Base-by-base conservation (phyloP, 2,113 vertebrate species). In the Centropristis striata region DNA sequence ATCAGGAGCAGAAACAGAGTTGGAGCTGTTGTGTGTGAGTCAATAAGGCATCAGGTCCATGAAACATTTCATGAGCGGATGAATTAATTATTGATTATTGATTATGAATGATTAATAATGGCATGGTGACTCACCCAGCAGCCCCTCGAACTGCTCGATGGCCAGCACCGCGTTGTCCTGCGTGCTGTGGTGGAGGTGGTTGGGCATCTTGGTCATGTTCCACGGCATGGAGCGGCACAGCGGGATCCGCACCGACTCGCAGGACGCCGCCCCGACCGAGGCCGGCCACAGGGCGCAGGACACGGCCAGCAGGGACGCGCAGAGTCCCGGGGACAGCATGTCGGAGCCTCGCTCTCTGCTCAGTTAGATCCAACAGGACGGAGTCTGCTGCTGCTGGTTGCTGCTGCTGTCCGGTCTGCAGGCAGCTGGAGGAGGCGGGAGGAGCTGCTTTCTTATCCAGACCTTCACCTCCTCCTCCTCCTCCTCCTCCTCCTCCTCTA, bases 141-240 rank as follows among this genome's bases (percentile, higher is more conserved):
- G 94, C 44, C 96, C 97, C 55, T 99, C 97, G 83, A 97, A 99
- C 95, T 99, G 98, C 93, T 99, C 98, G 81, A 99, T 98, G 80
- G 98, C 97, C 92, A 99, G 95, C 83, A 99, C 95, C 66, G 98
- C 98, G 94, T 99, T 99, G 83, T 97, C 98, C 95, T 99, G 98
- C 58, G 98, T 99, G 95, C 98, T 99, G 96, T 99, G 98, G 94
- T 99, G 98, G 88, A 99, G 96, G 93, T 99, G 98, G 96, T 99
- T 99, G 63, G 98, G 98, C 98, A 99, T 99, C 93, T 98, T 98
- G 88, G 98, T 99, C 97, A 99, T 96, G 96, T 99, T 99, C 98
- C 98, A 99, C 20, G 97, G 97, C 95, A 99, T 96, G 46, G 97
- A 94, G 68, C 93, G 92, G 95, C 98, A 99, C 59, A 99, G 92